Evolutionary conservation across 2,797 vertebrate species (phyloP), one percentile per base, ranked within the genome.

Genomic region (Lophius americanus): DNA sequence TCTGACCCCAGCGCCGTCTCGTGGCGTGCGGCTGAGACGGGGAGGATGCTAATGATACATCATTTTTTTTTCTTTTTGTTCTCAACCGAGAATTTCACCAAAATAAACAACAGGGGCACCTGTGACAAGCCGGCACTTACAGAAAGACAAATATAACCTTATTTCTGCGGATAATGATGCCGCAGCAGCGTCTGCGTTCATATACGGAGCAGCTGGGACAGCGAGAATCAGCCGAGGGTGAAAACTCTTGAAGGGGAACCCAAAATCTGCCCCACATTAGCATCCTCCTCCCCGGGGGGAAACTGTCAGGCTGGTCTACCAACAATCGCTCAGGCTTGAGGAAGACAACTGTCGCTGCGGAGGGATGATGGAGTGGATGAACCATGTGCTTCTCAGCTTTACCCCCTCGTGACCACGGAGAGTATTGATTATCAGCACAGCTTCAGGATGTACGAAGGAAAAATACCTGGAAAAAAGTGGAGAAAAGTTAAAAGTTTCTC

Each of bases 341-440:
- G 89, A 86, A 83, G 74, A 77, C 91, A 91, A 67, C 90, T 92
- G 91, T 85, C 83, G 36, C 65, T 50, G 75, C 55, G 66, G 78
- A 62, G 4, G 43, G 43, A 11, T 44, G 43, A 44, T 12, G 3
- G 43, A 44, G 43, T 67, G 48, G 71, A 78, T 69, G 4, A 9
- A 14, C 46, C 13, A 2, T 4, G 35, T 14, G 48, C 59, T 38
- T n/a, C 53, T 12, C 12, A 64, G 68, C 76, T 76, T 56, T 33
- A 70, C 65, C 70, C 76, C 75, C 74, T 52, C 32, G 48, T 60
- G 67, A 23, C 23, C 23, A 23, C 23, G 23, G 23, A 23, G 23
- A 23, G 23, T 23, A 23, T 23, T 23, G 23, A 23, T 23, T 23
- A 23, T 23, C 23, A 23, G 23, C 23, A 23, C 23, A 23, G 2